A percentile compares a stretch with the other conserved stretches of the same genome.
Evolutionary conservation across 1,140 invertebrate genomes (phyloP).

Genomic region (Drosophila mojavensis): DNA sequence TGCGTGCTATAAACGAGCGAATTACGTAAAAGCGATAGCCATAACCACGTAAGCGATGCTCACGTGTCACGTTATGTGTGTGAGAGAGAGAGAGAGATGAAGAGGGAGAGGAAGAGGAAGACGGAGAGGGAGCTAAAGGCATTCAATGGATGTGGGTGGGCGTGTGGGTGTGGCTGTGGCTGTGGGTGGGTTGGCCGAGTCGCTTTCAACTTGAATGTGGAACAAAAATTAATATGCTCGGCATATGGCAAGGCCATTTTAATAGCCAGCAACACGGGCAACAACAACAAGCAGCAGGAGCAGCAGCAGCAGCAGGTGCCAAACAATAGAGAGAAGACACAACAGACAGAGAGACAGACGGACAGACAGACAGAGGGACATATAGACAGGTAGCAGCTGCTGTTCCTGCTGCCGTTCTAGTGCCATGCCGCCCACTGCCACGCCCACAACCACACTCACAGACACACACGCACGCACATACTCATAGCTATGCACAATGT

Average conservation of each 20-base stretch:
- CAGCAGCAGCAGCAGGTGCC: slow-evolving; percentile 39
- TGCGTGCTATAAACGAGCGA: slow-evolving; percentile 53
- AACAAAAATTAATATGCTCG: slow-evolving; percentile 73
- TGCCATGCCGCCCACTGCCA: neutral
- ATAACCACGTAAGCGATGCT: slow-evolving; percentile 65
- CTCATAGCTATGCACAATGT: slow-evolving; percentile 6
- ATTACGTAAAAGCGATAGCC: slow-evolving; percentile 77
- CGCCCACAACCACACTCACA: neutral
- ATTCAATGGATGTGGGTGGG: neutral
- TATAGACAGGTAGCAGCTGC: neutral
- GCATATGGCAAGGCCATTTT: slow-evolving; percentile 67
- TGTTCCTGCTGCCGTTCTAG: slow-evolving; percentile 5
- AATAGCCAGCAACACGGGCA: slow-evolving; percentile 60
- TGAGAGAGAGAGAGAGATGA: neutral
- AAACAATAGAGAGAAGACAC: slow-evolving; percentile 61
- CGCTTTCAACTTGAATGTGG: slow-evolving; percentile 32
- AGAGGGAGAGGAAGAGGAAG: neutral
- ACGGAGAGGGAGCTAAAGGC: neutral
- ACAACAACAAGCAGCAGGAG: slow-evolving; percentile 27
- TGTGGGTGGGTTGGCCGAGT: neutral
- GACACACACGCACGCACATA: neutral
- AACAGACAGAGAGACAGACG: slow-evolving; percentile 9
- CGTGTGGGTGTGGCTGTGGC: no score
- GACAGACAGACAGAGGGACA: no score
- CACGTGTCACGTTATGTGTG: slow-evolving; percentile 60